Base-by-base conservation (phyloP, 2,113 vertebrate species). In the Tetrao urogallus region DNA sequence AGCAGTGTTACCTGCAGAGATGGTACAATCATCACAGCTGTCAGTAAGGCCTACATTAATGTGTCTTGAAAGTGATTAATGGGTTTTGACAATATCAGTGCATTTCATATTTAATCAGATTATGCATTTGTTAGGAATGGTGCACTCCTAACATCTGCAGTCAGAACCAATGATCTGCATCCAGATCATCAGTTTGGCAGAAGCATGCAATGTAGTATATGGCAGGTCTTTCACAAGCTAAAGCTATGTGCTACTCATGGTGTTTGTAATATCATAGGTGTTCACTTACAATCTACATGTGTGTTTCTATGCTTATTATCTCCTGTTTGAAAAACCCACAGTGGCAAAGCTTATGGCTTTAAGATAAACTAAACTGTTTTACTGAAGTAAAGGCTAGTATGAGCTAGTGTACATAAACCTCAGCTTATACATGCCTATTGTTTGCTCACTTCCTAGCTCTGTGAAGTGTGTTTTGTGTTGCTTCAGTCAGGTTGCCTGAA, bases 11-110 rank as follows among this genome's bases (percentile, higher is more conserved):
- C 83, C 93, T 91, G 66, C 30, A 76, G 72, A 96, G 93, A 83
- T 14, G 40, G 77, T 94, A 47, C 92, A 95, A 94, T 96, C 90
- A 96, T 94, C 96, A 93, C 97, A 98, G 97, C 97, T 98, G 97
- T 98, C 97, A 97, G 93, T 73, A 94, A 97, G 93, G 76, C 67
- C 96, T 88, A 69, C 21, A 16, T 91, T 97, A 97, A 96, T 96
- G 90, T 96, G 85, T 98, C 96, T 93, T 96, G 95, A 97, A 98
- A 97, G 82, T 98, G 98, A 98, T 98, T 98, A 98, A 98, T 98
- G 91, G 92, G 78, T 97, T 98, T 98, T 98, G 98, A 98, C 98
- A 98, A 96, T 97, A 98, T 98, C 97, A 96, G 96, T 97, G 93
- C 96, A 95, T 96, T 97, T 97, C 95, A 92, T 97, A 97, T 98